These are phyloP conservation scores for Typhlichthys eigenmanni DNA, from an alignment of 2,797 vertebrate species.

Conservation along the genomic window DNA sequence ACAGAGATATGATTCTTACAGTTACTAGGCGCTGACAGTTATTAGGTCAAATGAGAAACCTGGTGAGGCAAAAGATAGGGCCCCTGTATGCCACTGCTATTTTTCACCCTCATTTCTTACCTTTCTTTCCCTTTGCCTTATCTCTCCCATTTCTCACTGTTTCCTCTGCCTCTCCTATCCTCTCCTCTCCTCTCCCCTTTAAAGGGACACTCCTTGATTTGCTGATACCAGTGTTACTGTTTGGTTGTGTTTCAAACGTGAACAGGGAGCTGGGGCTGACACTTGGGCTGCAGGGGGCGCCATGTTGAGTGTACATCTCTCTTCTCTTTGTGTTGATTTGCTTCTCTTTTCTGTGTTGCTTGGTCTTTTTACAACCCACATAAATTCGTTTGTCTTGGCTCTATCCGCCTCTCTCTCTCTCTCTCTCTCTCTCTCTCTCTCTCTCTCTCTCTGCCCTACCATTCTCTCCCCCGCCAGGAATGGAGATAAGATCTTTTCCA, in stretches of 20 bases:
- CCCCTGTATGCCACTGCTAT: constrained; percentile 2
- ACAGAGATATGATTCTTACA: constrained; percentile 20
- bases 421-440: constrained; percentile 5
- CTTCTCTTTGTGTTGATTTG: background rate
- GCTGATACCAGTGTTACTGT: no score
- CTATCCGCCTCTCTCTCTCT: constrained; percentile 7
- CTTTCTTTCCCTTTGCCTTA: background rate
- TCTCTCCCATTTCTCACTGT: background rate
- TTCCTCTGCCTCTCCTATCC: background rate
- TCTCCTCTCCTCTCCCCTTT: background rate
- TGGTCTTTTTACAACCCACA: background rate
- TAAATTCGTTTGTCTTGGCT: background rate
- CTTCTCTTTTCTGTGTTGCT: background rate
- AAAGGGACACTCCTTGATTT: background rate
- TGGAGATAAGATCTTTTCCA: constrained; percentile 43
- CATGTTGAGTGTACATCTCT: background rate
- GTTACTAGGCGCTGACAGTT: no score
- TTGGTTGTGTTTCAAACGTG: no score
- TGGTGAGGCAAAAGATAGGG: background rate
- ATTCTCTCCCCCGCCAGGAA: constrained; percentile 26
- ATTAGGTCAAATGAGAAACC: no score
- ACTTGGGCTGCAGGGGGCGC: no score
- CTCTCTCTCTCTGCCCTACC: constrained; percentile 17
- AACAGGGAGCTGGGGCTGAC: no score
- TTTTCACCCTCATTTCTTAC: constrained; percentile 2